Conservation (phyloP, 2,888 invertebrate genomes). For the Frankliniella intonsa region DNA sequence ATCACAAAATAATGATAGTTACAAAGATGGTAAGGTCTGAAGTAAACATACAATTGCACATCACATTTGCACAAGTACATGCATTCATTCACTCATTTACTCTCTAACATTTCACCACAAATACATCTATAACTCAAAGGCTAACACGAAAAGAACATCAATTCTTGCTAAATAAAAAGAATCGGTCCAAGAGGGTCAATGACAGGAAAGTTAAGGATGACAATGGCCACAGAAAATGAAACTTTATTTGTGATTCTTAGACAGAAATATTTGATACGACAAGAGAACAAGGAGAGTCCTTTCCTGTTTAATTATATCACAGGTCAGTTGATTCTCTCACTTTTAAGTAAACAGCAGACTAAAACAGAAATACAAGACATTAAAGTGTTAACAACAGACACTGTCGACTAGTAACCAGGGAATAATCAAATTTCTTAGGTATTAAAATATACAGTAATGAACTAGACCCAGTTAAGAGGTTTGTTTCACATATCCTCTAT, state of each 20-base stretch:
- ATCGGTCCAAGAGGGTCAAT: neutral
- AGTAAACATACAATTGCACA: neutral
- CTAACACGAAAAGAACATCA: neutral
- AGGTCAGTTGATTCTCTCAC: slow-evolving; percentile 1
- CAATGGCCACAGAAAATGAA: neutral
- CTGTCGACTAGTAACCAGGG: slow-evolving; percentile 21
- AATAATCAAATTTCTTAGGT: slow-evolving; percentile 6
- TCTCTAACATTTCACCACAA: neutral
- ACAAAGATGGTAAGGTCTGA: slow-evolving; percentile 20
- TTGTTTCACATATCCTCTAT: neutral
- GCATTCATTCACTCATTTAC: neutral
- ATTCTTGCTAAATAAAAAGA: neutral
- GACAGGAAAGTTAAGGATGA: neutral
- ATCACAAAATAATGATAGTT: slow-evolving; percentile 27
- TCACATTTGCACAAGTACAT: neutral
- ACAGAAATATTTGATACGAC: neutral
- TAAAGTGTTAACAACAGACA: neutral
- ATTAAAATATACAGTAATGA: neutral
- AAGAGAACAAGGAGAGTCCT: slow-evolving; percentile 2
- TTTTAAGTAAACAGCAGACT: slow-evolving; percentile 6
- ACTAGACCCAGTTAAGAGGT: neutral
- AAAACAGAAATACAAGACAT: slow-evolving; percentile 18
- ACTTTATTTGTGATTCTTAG: neutral
- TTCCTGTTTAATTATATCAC: neutral
- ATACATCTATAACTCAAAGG: neutral